These are phyloP conservation scores for Neolamprologus kungweensis DNA, from an alignment of 2,113 vertebrate species.

Conservation along the genomic window DNA sequence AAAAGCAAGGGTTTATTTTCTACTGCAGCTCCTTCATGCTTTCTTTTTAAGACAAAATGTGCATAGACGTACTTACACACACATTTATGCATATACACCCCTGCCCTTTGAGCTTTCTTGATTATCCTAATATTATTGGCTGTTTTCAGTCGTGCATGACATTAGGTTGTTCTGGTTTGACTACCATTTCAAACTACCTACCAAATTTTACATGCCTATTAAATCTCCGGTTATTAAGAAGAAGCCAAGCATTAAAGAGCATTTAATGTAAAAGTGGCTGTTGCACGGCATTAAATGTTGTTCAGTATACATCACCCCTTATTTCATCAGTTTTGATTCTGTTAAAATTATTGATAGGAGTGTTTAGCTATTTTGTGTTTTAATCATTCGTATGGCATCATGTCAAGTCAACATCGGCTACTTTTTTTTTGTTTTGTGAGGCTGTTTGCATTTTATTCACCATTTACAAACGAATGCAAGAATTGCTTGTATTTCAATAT, in stretches of 20 bases:
- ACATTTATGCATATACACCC: neutral
- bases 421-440: neutral
- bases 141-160: constrained; percentile 47
- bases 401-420: neutral
- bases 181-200: constrained; percentile 22
- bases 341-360: neutral
- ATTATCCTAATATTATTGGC: constrained; percentile 38
- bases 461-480: neutral
- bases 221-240: constrained; percentile 35
- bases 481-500: neutral
- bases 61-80: neutral
- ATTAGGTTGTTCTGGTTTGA: constrained; percentile 35
- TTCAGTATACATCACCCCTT: neutral
- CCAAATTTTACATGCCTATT: constrained; percentile 29
- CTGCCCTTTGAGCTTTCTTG: constrained; percentile 33
- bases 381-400: neutral
- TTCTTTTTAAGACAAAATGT: neutral
- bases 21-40: neutral
- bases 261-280: neutral
- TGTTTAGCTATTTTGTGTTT: neutral
- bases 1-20: neutral
- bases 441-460: neutral
- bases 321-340: neutral
- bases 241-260: constrained; percentile 53
- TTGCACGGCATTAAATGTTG: neutral